Percentiles rank a stretch among this genome's conserved stretches.
Evolutionary conservation across 2,888 invertebrate genomes (phyloP).

Genomic region (Athripsodes cinereus): DNA sequence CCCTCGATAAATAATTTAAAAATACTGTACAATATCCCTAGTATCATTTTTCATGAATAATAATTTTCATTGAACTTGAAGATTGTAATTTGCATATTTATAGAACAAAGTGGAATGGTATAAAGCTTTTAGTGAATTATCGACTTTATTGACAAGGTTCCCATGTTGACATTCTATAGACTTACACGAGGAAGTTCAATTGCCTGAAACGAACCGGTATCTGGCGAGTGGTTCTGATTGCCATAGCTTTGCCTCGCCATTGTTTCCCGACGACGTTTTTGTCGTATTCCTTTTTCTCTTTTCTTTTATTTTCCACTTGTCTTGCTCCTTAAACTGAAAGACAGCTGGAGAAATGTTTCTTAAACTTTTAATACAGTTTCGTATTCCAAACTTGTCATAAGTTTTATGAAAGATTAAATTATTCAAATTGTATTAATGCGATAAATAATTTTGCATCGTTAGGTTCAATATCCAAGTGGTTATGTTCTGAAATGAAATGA

Average conservation of each 20-base stretch:
- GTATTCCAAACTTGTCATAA: background rate
- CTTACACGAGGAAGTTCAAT: conserved; percentile 14
- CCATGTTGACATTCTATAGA: conserved; percentile 21
- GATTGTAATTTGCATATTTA: conserved; percentile 12
- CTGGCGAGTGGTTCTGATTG: conserved; percentile 11
- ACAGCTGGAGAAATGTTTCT: conserved; percentile 1
- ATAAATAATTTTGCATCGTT: background rate
- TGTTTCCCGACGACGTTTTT: background rate
- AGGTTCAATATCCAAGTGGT: no score
- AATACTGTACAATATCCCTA: no score
- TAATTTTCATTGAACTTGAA: background rate
- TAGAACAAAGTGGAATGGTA: conserved; percentile 5
- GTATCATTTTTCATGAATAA: no score
- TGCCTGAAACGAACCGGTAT: conserved; percentile 13
- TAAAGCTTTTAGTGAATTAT: conserved; percentile 16
- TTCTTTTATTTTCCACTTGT: background rate
- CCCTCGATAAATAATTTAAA: no score
- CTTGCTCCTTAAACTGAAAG: background rate
- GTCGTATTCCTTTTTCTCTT: background rate
- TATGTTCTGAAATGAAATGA: no score
- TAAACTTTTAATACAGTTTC: background rate
- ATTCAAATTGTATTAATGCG: background rate
- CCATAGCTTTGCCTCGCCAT: background rate
- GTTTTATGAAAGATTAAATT: background rate
- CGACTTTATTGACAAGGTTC: conserved; percentile 20